These are phyloP conservation scores for Tragelaphus strepsiceros DNA, from an alignment of 2,113 vertebrate species.

Conservation along the genomic window DNA sequence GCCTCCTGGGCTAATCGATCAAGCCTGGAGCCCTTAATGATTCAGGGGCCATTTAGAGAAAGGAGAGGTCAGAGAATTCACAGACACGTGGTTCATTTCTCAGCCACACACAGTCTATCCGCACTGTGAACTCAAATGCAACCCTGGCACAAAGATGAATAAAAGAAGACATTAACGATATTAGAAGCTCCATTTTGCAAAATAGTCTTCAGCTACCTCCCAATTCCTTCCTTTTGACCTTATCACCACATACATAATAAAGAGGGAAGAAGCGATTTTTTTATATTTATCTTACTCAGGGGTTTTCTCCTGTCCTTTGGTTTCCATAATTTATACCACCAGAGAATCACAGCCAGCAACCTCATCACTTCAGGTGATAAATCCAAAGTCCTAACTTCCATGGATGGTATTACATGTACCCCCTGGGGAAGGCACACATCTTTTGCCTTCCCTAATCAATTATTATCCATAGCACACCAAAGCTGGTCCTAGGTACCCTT, in stretches of 20 bases:
- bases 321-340: conserved; percentile 8
- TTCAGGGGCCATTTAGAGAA: not conserved
- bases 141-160: not conserved
- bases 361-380: not conserved
- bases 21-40: not conserved
- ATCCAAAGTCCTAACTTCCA: not conserved
- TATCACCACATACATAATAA: not conserved
- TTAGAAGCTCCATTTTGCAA: not conserved
- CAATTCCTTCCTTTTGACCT: conserved; percentile 13
- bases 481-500: not conserved
- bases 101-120: not conserved
- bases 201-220: not conserved
- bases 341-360: not conserved
- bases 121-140: not conserved
- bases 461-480: not conserved
- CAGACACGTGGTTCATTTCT: not conserved
- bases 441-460: not conserved
- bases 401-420: not conserved
- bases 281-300: conserved; percentile 16
- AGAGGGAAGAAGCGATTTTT: not conserved
- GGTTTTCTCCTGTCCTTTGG: not conserved
- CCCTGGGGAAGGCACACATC: not conserved
- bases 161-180: not conserved
- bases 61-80: not conserved
- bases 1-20: not conserved